Base-by-base conservation (phyloP, 2,797 vertebrate genomes). In the Phalloptychus januarius region DNA sequence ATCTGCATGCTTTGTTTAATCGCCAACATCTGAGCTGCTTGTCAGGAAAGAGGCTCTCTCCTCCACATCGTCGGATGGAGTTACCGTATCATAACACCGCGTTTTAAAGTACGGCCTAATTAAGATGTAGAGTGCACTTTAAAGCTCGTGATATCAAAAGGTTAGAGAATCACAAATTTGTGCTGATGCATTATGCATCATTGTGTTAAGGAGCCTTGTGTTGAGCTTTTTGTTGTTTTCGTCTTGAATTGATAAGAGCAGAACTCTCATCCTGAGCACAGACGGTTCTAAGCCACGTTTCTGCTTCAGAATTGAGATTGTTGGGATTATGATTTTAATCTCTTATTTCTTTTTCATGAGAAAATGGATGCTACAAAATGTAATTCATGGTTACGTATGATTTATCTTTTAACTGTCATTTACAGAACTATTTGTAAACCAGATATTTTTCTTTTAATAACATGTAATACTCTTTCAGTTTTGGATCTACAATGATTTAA, bases 71-170 rank as follows among this genome's bases (percentile, higher is more conserved):
- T 81, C 78, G 69, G 79, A 76, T 18, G 18, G 36, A 46, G 74
- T 42, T 45, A 88, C 80, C 63, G 81, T 78, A 77, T 88, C 79
- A 77, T 81, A 85, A 89, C 85, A 86, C 87, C 84, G 74, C 52
- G 0, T 75, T 86, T 80, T 81, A 82, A 88, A 45, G 86, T 61
- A 31, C 61, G 45, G 56, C 77, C 84, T 91, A 76, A 88, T 93
- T 89, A 78, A 80, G 81, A 88, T 91, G 78, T 58, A 74, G 85
- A 88, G 89, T 77, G 86, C 88, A 76, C 80, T 89, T 83, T 67
- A 79, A 83, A 86, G 75, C 72, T 23, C 78, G 58, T 33, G 10
- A 82, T 87, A 91, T 93, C 90, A 93, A 91, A 11, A 94, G 87
- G 77, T 79, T 81, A 74, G 78, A 46, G 28, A 85, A 85, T 78